Evolutionary conservation across 2,797 vertebrate genomes (phyloP).

Genomic region (Rhynchonycteris naso): DNA sequence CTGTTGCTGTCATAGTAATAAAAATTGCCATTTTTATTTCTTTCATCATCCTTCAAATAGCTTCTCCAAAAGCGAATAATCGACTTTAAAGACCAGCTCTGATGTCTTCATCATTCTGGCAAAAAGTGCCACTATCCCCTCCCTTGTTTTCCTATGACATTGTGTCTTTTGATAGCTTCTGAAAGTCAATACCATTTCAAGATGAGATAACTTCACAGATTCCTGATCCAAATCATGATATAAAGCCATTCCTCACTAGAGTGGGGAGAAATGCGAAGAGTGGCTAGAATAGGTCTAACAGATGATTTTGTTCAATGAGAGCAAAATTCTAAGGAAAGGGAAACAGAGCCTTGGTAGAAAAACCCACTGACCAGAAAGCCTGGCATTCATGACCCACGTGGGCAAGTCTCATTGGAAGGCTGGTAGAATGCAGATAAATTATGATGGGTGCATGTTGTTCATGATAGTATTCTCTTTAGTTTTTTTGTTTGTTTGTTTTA

Average conservation of each 20-base stretch:
- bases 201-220: neutral
- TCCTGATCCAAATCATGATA: neutral
- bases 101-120: neutral
- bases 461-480: neutral
- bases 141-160: neutral
- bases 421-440: too few species aligned
- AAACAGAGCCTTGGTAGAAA: constrained; percentile 4
- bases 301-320: neutral
- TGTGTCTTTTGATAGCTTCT: neutral
- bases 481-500: too few species aligned
- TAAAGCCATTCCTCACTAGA: neutral
- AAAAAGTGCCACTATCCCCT: neutral
- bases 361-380: neutral
- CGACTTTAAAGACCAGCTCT: neutral
- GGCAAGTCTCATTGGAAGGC: neutral
- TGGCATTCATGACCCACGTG: neutral
- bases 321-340: neutral
- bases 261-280: neutral
- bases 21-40: neutral
- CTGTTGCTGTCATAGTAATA: neutral
- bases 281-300: neutral
- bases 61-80: neutral
- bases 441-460: neutral
- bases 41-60: neutral
- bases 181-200: neutral